Evolutionary conservation across 2,113 vertebrate genomes (phyloP).

Genomic region (Labeo catla): DNA sequence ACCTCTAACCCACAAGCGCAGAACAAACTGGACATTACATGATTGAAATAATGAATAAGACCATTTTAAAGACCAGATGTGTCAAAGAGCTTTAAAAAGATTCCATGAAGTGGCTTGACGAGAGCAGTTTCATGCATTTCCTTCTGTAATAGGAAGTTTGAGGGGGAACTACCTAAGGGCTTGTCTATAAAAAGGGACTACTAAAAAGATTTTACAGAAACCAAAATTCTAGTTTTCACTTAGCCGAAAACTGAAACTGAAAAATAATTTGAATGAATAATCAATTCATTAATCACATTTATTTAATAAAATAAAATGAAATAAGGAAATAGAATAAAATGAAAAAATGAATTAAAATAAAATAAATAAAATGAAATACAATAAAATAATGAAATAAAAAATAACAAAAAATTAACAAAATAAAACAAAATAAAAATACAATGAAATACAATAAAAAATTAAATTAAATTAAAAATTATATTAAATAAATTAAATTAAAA

Average conservation of each 20-base stretch:
- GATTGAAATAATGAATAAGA: not conserved
- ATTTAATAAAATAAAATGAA: not conserved
- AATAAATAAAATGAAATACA: no score
- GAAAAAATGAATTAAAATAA: no score
- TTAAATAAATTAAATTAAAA: no score
- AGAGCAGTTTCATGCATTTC: not conserved
- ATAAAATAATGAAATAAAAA: no score
- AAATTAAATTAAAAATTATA: no score
- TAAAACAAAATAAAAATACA: no score
- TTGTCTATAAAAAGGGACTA: not conserved
- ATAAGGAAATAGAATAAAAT: no score
- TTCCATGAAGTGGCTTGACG: not conserved
- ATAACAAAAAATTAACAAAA: no score
- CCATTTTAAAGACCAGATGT: slow-evolving; percentile 4
- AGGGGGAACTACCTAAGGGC: not conserved
- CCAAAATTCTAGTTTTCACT: not conserved
- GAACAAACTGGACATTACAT: not conserved
- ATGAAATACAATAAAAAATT: no score
- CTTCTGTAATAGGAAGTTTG: not conserved
- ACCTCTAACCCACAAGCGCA: not conserved
- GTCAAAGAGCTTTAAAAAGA: not conserved
- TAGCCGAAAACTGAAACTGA: not conserved
- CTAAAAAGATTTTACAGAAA: not conserved
- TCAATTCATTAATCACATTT: not conserved
- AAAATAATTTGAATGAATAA: not conserved